Base-by-base conservation (phyloP, 2,113 vertebrate species). In the Oostethus manadensis region DNA sequence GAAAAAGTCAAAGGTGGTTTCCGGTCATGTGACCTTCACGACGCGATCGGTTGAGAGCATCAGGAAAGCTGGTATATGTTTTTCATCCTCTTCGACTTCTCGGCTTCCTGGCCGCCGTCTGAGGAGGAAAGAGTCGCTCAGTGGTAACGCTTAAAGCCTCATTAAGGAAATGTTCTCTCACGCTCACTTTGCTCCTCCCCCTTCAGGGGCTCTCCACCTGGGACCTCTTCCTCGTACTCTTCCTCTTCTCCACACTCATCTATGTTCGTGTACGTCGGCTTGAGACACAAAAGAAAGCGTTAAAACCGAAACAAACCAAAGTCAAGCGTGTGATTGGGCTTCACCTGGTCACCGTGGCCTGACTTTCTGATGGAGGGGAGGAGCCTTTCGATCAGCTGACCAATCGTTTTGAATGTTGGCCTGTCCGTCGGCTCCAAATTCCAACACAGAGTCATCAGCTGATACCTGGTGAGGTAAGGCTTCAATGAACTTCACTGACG, bases 391-490 rank as follows among this genome's bases (percentile, higher is more conserved):
- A 97, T 93, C 43, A 93, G 82, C 79, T 87, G 85, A 43, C 82
- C 61, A 20, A 99, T 93, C 51, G 89, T 85, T 55, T 86, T 88
- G 3, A 99, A 99, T 21, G 93, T 95, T 0, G 96, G 96, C 64
- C 96, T 91, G 11, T 22, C 57, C 0, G 90, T 94, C 45, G 96
- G 93, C 67, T 98, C 92, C 84, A 96, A 70, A 58, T 82, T 92
- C 96, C 96, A 99, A 79, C 96, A 99, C 0, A 84, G 88, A 17
- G 82, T 93, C 94, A 98, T 98, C 71, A 99, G 89, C 50, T 84
- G 79, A 38, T 97, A 99, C 84, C 96, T 99, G 85, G n/a, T n/a
- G n/a, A n/a, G n/a, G n/a, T n/a, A 35, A 45, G 18, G 22, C 3
- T 21, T 18, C 11, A 20, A 13, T 50, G 1, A 13, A 50, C 10